Evolutionary conservation across 2,888 invertebrate species (phyloP).

Genomic region (Ellobium chinense): DNA sequence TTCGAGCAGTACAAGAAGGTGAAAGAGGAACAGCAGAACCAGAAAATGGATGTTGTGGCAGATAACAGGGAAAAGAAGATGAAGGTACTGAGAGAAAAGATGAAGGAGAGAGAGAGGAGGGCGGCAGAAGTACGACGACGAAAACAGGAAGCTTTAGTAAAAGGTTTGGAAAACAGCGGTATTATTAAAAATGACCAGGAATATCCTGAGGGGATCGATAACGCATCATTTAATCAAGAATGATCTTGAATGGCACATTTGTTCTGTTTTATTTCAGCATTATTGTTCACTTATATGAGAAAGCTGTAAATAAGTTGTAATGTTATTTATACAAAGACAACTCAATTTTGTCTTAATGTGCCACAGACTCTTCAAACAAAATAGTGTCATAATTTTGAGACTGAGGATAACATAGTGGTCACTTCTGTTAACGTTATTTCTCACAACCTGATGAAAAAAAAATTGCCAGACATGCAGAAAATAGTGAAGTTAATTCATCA

Average conservation of each 20-base stretch:
- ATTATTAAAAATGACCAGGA: constrained; percentile 28
- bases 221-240: constrained; percentile 2
- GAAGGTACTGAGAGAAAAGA: constrained; percentile 67
- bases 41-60: constrained; percentile 68
- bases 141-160: constrained; percentile 59
- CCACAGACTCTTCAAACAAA: no score
- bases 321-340: no score
- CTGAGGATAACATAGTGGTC: no score
- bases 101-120: constrained; percentile 64
- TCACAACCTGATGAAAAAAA: no score
- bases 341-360: no score
- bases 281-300: no score
- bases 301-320: no score
- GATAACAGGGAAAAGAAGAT: constrained; percentile 69
- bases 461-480: no score
- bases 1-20: constrained; percentile 66
- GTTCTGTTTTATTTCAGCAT: no score
- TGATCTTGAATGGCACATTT: not conserved
- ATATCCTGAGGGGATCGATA: not conserved
- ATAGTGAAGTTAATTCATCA: no score
- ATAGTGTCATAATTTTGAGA: no score
- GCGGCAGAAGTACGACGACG: constrained; percentile 69
- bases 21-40: constrained; percentile 61
- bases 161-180: constrained; percentile 33
- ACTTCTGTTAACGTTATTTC: no score